Evolutionary conservation across 2,113 vertebrate genomes (phyloP).

Genomic region (Oriolus oriolus): DNA sequence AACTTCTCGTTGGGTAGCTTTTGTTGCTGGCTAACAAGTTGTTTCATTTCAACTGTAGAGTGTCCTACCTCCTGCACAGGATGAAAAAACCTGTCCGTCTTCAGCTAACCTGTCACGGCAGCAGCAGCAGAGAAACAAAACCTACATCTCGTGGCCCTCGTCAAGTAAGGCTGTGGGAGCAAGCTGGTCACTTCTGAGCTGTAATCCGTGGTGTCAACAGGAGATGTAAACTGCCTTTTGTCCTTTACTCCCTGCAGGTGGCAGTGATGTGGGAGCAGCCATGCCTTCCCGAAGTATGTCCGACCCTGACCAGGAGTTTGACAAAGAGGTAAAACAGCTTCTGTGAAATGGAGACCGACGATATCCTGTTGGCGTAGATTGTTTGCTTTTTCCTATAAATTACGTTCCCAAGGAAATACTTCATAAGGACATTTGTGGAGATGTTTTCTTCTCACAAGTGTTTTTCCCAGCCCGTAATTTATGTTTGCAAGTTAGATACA

Average conservation of each 20-base stretch:
- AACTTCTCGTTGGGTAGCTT: not conserved
- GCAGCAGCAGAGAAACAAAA: constrained; percentile 79
- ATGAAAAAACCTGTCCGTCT: constrained; percentile 83
- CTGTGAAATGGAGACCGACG: accelerated
- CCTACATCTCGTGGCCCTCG: constrained; percentile 87
- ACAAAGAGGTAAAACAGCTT: constrained; percentile 83
- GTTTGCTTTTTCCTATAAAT: not conserved
- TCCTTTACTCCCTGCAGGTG: constrained; percentile 41
- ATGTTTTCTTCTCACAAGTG: not conserved
- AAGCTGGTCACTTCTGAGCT: not conserved
- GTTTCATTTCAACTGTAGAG: constrained; percentile 71
- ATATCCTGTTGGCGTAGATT: not conserved
- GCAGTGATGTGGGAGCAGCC: constrained; percentile 77
- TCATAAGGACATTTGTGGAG: not conserved
- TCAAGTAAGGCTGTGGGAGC: constrained; percentile 77
- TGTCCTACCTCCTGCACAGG: constrained; percentile 80
- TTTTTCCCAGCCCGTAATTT: not conserved
- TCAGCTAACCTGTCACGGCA: constrained; percentile 80
- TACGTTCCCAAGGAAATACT: not conserved
- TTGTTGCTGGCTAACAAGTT: constrained; percentile 2
- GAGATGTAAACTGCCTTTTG: not conserved
- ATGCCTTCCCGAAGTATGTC: constrained; percentile 82
- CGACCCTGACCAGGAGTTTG: constrained; percentile 87
- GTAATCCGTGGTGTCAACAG: not conserved
- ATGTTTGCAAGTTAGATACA: not conserved